Base-by-base conservation (phyloP, 1,140 invertebrate species). In the Aphelinus atriplicis region DNA sequence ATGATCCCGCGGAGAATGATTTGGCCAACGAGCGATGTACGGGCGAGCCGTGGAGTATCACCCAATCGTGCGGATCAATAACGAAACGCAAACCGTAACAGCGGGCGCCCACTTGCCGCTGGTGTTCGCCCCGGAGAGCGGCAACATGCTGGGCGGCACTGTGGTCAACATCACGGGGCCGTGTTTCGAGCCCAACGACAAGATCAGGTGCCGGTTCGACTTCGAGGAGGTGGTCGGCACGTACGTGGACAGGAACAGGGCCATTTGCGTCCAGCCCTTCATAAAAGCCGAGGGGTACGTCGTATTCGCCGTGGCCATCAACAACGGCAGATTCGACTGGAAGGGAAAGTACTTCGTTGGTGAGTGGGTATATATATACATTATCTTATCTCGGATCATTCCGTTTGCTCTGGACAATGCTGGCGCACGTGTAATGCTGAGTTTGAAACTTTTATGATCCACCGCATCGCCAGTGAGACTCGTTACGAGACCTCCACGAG, bases 101-200 rank as follows among this genome's bases (percentile, higher is more conserved):
- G 94, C 94, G 82, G 94, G 93, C 26, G 92, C 94, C 7, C 91
- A 94, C 86, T 89, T 96, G 74, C 92, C 93, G 0, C 84, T 98
- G 47, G 92, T 95, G 66, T 97, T 98, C 82, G 95, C 96, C 1
- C 96, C 97, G 1, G 95, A 97, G 85, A 96, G 94, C 83, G 96
- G 96, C 26, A 96, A 96, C 84, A 98, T 98, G 97, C 87, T 98
- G 62, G 96, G 96, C 2, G 96, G 96, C 7, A 97, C 95, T 0
- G 92, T 97, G 61, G 95, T 98, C 3, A 98, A 98, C 82, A 95
- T 98, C 47, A 98, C 96, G 0, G 97, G 97, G 0, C 97, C 97
- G 7, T 98, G 97, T 85, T 96, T 97, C 80, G 89, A 91, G 78
- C 90, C 90, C 0, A 90, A 90, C 26, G 90, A 93, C 75, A 92